These are phyloP conservation scores for Caretta caretta DNA, from an alignment of 2,113 vertebrate genomes.

Conservation along the genomic window DNA sequence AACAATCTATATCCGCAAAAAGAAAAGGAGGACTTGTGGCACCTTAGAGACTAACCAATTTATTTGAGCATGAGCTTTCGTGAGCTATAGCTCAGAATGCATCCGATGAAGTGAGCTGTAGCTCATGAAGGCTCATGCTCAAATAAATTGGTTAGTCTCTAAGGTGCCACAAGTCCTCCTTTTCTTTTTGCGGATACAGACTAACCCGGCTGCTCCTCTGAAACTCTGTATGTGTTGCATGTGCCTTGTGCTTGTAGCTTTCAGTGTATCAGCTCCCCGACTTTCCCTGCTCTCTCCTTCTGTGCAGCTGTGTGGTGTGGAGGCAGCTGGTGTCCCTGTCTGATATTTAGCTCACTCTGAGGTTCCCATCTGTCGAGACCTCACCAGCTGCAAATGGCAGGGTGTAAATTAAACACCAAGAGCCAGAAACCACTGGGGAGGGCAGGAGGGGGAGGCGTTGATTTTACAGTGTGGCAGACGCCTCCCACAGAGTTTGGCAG, in stretches of 20 bases:
- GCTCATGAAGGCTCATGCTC: no score
- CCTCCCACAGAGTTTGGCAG: not conserved
- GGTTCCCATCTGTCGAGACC: not conserved
- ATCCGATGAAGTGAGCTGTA: no score
- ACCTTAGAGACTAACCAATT: no score
- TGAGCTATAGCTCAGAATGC: no score
- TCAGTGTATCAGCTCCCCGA: no score
- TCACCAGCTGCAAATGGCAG: not conserved
- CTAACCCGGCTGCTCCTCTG: no score
- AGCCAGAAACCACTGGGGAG: not conserved
- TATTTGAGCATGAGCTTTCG: no score
- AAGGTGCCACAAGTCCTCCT: no score
- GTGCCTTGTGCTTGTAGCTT: not conserved
- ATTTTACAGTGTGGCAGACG: not conserved
- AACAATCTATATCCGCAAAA: no score
- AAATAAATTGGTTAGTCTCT: no score
- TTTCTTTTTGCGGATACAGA: no score
- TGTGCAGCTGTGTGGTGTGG: not conserved
- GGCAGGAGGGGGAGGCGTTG: not conserved
- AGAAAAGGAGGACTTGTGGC: no score
- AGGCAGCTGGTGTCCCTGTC: not conserved
- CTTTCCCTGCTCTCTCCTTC: not conserved
- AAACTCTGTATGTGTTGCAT: not conserved
- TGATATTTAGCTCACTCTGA: not conserved
- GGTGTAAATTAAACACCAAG: not conserved